Evolutionary conservation across 2,113 vertebrate species (phyloP).

Genomic region (human (Homo sapiens)): GRCh38 chr18:73077001-73077500

Average conservation of each 20-base stretch:
- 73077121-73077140: background rate
- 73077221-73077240: background rate
- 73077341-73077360: fast-evolving
- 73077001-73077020: background rate
- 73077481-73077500: background rate
- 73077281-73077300: background rate
- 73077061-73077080: background rate
- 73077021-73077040: background rate
- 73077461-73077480: background rate
- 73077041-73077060: background rate
- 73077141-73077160: background rate
- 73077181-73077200: fast-evolving
- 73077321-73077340: background rate
- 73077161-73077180: too few species aligned
- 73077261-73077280: too few species aligned
- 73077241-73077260: background rate
- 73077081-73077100: background rate
- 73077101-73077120: background rate
- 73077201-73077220: too few species aligned
- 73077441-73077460: background rate
- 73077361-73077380: fast-evolving
- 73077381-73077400: background rate
- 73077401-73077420: too few species aligned
- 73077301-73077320: too few species aligned
- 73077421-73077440: background rate